Evolutionary conservation across 2,113 vertebrate species (phyloP).

Genomic region (Mirza zaza): DNA sequence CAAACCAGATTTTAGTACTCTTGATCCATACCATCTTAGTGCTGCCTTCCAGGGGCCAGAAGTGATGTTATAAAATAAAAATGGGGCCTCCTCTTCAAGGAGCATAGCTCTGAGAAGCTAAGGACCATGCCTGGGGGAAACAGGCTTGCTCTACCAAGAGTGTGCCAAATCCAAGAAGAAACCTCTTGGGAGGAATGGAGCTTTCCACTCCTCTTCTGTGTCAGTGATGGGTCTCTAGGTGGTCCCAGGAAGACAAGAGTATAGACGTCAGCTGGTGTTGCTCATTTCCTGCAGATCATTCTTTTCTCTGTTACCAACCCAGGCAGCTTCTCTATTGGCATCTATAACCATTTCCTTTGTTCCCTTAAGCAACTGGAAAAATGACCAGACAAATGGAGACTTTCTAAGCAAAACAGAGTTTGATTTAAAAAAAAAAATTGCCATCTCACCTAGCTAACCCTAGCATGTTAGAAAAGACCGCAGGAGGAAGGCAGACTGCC

Average conservation of each 20-base stretch:
- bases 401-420: slow-evolving; percentile 53
- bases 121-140: not conserved
- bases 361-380: slow-evolving; percentile 61
- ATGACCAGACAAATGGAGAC: slow-evolving; percentile 46
- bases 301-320: not conserved
- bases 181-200: not conserved
- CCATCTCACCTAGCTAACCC: slow-evolving; percentile 68
- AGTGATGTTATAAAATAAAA: not conserved
- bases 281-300: not conserved
- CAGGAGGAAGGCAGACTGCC: slow-evolving; percentile 52
- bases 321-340: not conserved
- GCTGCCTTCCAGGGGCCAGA: slow-evolving; percentile 24
- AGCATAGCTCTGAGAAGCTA: not conserved
- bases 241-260: not conserved
- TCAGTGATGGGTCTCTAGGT: not conserved
- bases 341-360: slow-evolving; percentile 41
- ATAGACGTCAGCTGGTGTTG: not conserved
- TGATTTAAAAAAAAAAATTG: slow-evolving; percentile 40
- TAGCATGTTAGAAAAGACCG: slow-evolving; percentile 46
- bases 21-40: not conserved
- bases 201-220: not conserved
- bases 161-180: not conserved
- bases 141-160: not conserved
- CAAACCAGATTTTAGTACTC: not conserved
- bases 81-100: not conserved